Evolutionary conservation across 2,888 invertebrate genomes (phyloP), one percentile per base, ranked within the genome.

Genomic region (Griposia aprilina): DNA sequence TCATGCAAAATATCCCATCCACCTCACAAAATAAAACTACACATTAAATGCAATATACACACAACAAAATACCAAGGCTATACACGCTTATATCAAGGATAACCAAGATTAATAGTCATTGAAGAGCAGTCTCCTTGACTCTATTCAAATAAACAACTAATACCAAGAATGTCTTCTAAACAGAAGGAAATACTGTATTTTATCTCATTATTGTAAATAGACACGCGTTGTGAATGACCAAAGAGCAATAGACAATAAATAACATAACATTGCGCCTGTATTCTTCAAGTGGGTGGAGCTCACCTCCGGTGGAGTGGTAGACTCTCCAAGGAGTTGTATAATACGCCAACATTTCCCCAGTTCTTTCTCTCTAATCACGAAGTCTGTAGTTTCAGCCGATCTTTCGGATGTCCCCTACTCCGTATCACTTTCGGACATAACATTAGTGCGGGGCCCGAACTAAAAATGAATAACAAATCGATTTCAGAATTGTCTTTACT

Each of bases 61-160:
- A 87, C 87, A 83, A 83, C 84, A 72, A 57, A 70, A 71, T 62
- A 55, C 72, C 69, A 73, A 76, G 66, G 71, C 48, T 11, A 48
- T 13, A 72, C 59, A 65, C 59, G 62, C 48, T 15, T 60, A 69
- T 41, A 72, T 84, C 57, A 80, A 84, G 74, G 76, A 76, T 80
- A 59, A 65, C n/a, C 41, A 59, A 68, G 70, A 65, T 68, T 36
- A 84, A 79, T 75, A 75, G 74, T 78, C 55, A 78, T 68, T 67
- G 15, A 76, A 59, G 30, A 48, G 50, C 50, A 48, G 26, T 72
- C 60, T 77, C 75, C 85, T 84, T 84, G 76, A 74, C 74, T 87
- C 60, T n/a, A 69, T 77, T 86, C 67, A 55, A 67, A 65, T 80
- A 50, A 74, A 78, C 41, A 63, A 62, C 7, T 4, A 55, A 65